These are phyloP conservation scores for Daphoenositta chrysoptera DNA, from an alignment of 2,113 vertebrate species.

Conservation along the genomic window DNA sequence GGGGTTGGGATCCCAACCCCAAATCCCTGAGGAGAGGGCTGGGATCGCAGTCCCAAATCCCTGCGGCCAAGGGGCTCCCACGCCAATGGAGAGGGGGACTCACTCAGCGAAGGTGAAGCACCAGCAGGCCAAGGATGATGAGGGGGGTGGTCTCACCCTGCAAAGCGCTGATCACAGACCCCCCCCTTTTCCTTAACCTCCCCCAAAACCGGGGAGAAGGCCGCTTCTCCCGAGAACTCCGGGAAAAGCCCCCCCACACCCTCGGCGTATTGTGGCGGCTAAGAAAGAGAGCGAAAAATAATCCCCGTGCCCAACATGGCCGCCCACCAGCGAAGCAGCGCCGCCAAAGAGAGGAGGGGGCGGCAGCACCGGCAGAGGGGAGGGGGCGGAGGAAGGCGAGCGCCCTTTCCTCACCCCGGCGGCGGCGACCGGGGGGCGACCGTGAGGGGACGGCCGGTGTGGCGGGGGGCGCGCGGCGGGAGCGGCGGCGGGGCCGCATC, in stretches of 20 bases:
- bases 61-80: background rate
- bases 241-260: background rate
- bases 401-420: background rate
- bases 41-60: rapidly evolving
- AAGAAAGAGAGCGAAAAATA: slow-evolving; percentile 43
- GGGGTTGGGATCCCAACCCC: too few species aligned
- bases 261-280: background rate
- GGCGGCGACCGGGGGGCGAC: background rate
- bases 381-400: background rate
- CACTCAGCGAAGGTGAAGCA: background rate
- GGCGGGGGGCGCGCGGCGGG: too few species aligned
- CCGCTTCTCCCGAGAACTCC: background rate
- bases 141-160: background rate
- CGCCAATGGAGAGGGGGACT: background rate
- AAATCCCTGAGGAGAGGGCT: background rate
- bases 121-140: background rate
- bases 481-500: background rate
- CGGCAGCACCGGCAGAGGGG: background rate
- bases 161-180: background rate
- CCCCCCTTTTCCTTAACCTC: background rate
- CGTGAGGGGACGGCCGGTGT: too few species aligned
- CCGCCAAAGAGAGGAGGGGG: background rate
- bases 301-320: slow-evolving; percentile 75
- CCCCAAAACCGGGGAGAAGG: background rate
- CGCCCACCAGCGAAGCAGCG: slow-evolving; percentile 20